Evolutionary conservation across 2,797 vertebrate species (phyloP), one percentile per base, ranked within the genome.

Genomic region (Apogon talboti): DNA sequence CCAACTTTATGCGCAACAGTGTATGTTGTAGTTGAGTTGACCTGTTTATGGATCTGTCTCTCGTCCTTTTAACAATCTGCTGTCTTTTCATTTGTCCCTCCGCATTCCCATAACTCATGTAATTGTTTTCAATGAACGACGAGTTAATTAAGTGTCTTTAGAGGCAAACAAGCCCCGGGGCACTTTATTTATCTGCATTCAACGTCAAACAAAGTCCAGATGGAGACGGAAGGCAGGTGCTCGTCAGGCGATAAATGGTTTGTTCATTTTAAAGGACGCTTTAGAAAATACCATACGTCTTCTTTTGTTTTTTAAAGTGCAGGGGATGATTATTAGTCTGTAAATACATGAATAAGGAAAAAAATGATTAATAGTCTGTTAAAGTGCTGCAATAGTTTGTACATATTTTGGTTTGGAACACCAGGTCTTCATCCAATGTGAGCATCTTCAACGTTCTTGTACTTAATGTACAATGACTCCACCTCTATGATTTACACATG

Each of bases 181-280:
- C 16, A 1, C 62, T 86, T 74, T 80, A 77, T 82, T 85, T 81
- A 70, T 66, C 47, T 54, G 69, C 68, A 76, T 85, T 87, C 75
- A 74, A 58, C 73, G 55, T 87, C 82, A 82, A 82, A 85, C 83
- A 83, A 86, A 87, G 74, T 78, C 74, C 81, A 76, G 79, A 77
- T 77, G 81, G 83, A 81, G 65, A 38, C 42, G 64, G 63, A 46
- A 49, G 72, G 76, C 78, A 83, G 79, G 76, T 84, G 83, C 71
- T 50, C 0, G 55, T 62, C 59, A 50, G 67, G 51, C 46, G 72
- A 82, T 77, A 71, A 86, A 74, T 56, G 65, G 2, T 28, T 28
- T 5, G 5, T 45, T 78, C 11, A 55, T 76, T 66, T 80, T 28
- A 57, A 66, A 77, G 67, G 30, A 52, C 55, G 2, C 68, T 69